Evolutionary conservation across 2,888 invertebrate genomes (phyloP).

Genomic region (Tetropium fuscum): DNA sequence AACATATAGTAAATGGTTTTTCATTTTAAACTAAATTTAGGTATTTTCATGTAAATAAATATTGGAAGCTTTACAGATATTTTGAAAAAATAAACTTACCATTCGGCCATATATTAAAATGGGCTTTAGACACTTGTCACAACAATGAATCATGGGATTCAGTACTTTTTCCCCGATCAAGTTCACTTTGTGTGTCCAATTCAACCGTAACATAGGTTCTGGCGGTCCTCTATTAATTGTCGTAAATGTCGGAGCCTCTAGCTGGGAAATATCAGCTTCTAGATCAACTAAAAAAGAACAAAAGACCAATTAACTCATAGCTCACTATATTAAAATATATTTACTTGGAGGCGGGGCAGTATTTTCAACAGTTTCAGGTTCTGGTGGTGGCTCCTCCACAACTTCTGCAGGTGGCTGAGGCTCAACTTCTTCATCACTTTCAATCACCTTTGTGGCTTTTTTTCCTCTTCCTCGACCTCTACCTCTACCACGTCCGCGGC

Average conservation of each 20-base stretch:
- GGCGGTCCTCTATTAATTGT: conserved; percentile 90
- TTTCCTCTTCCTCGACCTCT: conserved; percentile 78
- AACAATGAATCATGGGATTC: conserved; percentile 97
- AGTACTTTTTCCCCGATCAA: conserved; percentile 96
- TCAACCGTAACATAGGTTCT: conserved; percentile 88
- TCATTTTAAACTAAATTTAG: no score
- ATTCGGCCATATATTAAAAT: conserved; percentile 96
- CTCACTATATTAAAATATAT: not conserved
- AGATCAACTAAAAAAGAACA: conserved; percentile 75
- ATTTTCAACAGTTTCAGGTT: conserved; percentile 66
- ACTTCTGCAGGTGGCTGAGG: conserved; percentile 54
- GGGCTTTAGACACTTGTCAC: conserved; percentile 95
- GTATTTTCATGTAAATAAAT: no score
- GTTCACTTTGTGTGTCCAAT: conserved; percentile 93
- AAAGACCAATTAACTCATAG: conserved; percentile 1
- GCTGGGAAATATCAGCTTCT: conserved; percentile 92
- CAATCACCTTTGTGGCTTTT: conserved; percentile 79
- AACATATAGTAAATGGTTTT: no score
- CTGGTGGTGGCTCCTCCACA: conserved; percentile 64
- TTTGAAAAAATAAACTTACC: conserved; percentile 69
- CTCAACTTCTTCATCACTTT: conserved; percentile 73
- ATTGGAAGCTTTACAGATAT: not conserved
- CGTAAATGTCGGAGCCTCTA: conserved; percentile 92
- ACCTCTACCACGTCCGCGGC: conserved; percentile 82
- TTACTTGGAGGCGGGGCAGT: conserved; percentile 64